Conservation (phyloP, 2,113 vertebrate species). For the Python bivittatus region DNA sequence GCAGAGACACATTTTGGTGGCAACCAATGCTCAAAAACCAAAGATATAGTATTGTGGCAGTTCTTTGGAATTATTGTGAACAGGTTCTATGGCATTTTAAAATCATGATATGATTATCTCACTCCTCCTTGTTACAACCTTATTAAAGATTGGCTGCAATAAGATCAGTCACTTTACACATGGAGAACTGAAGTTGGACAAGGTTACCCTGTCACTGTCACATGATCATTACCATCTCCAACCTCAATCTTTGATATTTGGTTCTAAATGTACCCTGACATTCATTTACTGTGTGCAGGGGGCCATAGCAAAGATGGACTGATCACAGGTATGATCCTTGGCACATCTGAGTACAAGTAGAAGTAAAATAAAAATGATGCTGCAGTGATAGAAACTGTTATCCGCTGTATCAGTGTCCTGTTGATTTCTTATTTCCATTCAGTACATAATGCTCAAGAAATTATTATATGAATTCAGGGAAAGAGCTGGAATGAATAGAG, state of each 20-base stretch:
- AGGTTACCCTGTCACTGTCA: background rate
- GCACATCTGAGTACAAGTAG: background rate
- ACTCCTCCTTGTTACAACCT: background rate
- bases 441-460: background rate
- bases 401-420: background rate
- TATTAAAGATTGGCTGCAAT: background rate
- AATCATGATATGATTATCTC: no score
- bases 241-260: background rate
- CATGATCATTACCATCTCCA: background rate
- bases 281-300: background rate
- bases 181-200: background rate
- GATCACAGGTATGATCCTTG: background rate
- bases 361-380: background rate
- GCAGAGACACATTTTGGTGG: background rate
- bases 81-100: background rate
- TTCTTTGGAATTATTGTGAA: background rate
- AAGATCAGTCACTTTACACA: background rate
- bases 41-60: background rate
- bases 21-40: background rate
- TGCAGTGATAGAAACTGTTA: background rate
- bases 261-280: background rate
- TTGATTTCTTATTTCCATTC: background rate
- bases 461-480: background rate
- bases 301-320: background rate
- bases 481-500: background rate